Percentiles rank a stretch among this genome's conserved stretches.
phyloP scores from a whole-genome alignment of 2,797 vertebrate species.

The Acrocephalus scirpaceus region DNA sequence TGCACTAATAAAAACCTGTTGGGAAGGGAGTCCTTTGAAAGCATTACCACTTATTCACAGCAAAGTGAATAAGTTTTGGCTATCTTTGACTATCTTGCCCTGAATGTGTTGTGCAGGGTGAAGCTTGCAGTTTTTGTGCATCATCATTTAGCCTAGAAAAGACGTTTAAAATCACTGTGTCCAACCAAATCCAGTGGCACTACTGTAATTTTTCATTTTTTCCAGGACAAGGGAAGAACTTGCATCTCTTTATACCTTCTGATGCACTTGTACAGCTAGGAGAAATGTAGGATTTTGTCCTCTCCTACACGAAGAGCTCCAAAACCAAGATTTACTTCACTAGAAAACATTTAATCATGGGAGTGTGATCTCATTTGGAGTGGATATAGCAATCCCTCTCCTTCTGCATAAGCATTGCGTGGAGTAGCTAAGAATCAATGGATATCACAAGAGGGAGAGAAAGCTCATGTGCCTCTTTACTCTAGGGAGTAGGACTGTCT shows the following conservation, averaged over 20 bases:
- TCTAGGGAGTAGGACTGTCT: not conserved
- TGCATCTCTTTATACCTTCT: not conserved
- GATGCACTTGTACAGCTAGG: not conserved
- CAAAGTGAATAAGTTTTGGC: not conserved
- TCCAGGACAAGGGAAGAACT: not conserved
- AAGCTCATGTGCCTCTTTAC: rapidly evolving
- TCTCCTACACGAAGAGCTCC: not conserved
- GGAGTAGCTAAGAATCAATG: not conserved
- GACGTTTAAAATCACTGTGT: not conserved
- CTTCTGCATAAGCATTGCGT: not conserved
- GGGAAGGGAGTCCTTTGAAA: not conserved
- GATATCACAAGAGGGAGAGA: not conserved
- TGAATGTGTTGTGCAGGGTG: rapidly evolving
- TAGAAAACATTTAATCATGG: not conserved
- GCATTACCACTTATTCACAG: not conserved
- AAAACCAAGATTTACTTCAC: not conserved
- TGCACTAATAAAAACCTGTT: not conserved
- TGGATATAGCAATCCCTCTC: not conserved
- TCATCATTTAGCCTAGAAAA: not conserved
- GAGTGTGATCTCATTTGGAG: not conserved
- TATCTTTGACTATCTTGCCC: not conserved
- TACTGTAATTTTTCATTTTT: not conserved
- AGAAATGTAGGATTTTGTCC: not conserved
- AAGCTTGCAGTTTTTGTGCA: not conserved
- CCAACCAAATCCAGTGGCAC: not conserved